Conservation (phyloP, 2,113 vertebrate species). For the Lepidothrix coronata region DNA sequence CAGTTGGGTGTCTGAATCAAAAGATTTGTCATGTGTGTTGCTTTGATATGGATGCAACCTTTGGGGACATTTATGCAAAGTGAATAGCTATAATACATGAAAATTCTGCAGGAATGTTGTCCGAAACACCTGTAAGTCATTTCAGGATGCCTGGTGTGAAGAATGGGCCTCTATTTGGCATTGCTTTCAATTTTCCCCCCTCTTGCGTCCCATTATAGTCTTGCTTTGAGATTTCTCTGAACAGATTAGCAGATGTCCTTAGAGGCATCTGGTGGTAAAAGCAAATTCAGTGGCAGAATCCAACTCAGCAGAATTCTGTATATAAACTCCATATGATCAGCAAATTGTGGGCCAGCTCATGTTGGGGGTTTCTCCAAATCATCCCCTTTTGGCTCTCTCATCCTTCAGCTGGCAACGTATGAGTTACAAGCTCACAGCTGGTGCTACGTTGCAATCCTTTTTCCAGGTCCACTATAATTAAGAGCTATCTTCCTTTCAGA, state of each 20-base stretch:
- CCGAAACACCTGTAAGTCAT: constrained; percentile 29
- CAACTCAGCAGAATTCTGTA: constrained; percentile 34
- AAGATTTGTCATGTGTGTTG: accelerated
- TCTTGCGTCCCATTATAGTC: neutral
- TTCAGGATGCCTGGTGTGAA: neutral
- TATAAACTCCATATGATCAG: constrained; percentile 28
- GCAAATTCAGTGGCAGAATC: constrained; percentile 34
- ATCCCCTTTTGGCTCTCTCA: constrained; percentile 32
- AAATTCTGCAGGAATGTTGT: neutral
- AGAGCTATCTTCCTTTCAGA: neutral
- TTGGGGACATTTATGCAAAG: neutral
- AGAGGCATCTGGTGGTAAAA: constrained; percentile 50
- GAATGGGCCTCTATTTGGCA: neutral
- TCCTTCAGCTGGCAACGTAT: constrained; percentile 4
- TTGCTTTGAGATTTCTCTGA: constrained; percentile 11
- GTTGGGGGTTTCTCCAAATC: constrained; percentile 43
- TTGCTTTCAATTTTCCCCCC: neutral
- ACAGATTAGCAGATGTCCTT: constrained; percentile 50
- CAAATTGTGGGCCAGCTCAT: constrained; percentile 24
- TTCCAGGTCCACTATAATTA: constrained; percentile 44
- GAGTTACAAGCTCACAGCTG: constrained; percentile 32
- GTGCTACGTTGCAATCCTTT: neutral
- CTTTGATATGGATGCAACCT: neutral
- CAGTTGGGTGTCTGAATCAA: neutral
- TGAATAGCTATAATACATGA: neutral